Conservation (phyloP, 2,113 vertebrate species). For the Odocoileus virginianus region DNA sequence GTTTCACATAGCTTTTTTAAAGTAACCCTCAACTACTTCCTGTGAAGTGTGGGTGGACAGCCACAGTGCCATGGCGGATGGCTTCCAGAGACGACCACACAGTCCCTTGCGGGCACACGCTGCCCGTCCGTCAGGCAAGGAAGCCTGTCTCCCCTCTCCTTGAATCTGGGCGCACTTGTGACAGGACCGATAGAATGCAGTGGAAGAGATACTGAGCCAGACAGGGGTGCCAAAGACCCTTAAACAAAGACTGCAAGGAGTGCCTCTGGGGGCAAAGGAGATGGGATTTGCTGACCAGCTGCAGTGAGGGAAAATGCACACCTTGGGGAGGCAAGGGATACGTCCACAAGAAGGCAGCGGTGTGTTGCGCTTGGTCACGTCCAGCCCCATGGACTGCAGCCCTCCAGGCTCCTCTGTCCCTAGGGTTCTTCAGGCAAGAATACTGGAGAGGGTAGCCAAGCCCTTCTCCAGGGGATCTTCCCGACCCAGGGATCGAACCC, state of each 20-base stretch:
- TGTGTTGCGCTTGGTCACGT: accelerated
- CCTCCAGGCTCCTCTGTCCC: background rate
- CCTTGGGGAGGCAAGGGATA: accelerated
- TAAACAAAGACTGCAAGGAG: background rate
- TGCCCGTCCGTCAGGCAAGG: background rate
- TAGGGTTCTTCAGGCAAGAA: background rate
- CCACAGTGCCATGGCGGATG: accelerated
- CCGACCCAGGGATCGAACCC: accelerated
- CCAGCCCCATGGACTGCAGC: background rate
- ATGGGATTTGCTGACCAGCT: background rate
- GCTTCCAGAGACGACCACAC: background rate
- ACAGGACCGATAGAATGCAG: background rate
- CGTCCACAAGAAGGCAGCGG: background rate
- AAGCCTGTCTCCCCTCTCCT: background rate
- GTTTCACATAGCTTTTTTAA: background rate
- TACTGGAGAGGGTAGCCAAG: background rate
- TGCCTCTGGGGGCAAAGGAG: background rate
- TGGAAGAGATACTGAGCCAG: background rate
- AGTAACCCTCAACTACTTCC: background rate
- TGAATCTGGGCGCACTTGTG: background rate
- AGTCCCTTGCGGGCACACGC: accelerated
- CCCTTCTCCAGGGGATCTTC: background rate
- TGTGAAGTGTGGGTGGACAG: background rate
- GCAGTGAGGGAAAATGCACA: background rate
- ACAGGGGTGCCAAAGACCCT: accelerated